phyloP scores from a whole-genome alignment of 2,888 invertebrate species.

The Myathropa florea region DNA sequence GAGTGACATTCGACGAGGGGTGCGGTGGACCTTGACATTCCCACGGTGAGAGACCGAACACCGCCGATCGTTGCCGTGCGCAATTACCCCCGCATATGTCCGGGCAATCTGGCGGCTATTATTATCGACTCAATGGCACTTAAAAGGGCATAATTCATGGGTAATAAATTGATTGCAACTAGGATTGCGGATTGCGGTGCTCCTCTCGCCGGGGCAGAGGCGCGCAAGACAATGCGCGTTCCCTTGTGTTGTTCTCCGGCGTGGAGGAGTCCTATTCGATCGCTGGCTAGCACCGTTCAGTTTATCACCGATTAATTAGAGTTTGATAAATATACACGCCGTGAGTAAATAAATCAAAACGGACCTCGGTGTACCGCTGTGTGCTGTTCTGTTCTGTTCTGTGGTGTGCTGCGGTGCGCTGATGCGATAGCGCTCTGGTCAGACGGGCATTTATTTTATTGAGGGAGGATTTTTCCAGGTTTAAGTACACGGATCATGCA shows the following conservation, averaged over 20 bases:
- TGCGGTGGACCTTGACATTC: conserved; percentile 30
- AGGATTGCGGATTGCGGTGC: conserved; percentile 45
- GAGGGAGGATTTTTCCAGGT: conserved; percentile 78
- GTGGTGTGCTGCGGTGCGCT: background rate
- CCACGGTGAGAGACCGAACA: conserved; percentile 43
- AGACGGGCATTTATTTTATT: conserved; percentile 76
- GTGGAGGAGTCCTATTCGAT: background rate
- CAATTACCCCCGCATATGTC: conserved; percentile 48
- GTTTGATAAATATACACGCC: conserved; percentile 81
- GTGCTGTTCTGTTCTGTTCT: background rate
- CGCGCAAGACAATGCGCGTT: no score
- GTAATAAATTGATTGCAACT: conserved; percentile 78
- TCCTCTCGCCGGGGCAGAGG: background rate
- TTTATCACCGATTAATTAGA: conserved; percentile 82
- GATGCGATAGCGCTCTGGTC: conserved; percentile 9
- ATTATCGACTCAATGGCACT: conserved; percentile 73
- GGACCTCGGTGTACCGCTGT: background rate
- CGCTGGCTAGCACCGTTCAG: conserved; percentile 72
- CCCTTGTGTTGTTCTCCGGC: background rate
- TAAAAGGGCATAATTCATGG: conserved; percentile 79
- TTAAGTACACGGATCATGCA: conserved; percentile 70
- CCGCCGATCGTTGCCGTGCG: conserved; percentile 22
- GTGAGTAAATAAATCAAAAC: conserved; percentile 81
- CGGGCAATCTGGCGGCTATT: conserved; percentile 18
- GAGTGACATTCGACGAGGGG: background rate